Evolutionary conservation across 2,797 vertebrate genomes (phyloP), one percentile per base, ranked within the genome.

Genomic region (Sciurus carolinensis): DNA sequence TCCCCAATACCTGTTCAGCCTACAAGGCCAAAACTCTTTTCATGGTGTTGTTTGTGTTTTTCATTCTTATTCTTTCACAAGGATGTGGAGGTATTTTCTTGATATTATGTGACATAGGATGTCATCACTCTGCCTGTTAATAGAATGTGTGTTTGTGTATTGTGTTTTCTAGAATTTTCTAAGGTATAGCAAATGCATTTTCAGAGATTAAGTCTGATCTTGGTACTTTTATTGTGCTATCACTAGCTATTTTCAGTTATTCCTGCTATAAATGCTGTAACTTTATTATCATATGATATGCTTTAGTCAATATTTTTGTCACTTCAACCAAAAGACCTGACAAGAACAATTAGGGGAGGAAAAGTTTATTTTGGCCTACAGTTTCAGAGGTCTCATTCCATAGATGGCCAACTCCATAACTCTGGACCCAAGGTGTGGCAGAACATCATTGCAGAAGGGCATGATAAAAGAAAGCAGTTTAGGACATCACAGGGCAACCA

Each of bases 21-120:
- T 22, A n/a, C 44, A 85, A 93, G 13, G 20, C 72, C 75, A 96
- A 92, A 89, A 80, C 67, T 64, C 83, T 94, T 77, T 72, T 71
- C 76, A 88, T 75, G n/a, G n/a, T 87, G 33, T 85, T 62, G 75
- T 92, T 92, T 96, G 62, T 82, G 33, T 81, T 79, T 88, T 91
- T 93, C 4, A 50, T 36, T 39, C 39, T 95, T 50, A n/a, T 87
- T 87, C 62, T 92, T 97, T 93, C 39, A 80, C 42, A 93, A 87
- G 42, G 64, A 64, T 62, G 62, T 7, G 12, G 57, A 57, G 18
- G 42, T 69, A 1, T 91, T n/a, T n/a, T n/a, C n/a, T n/a, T n/a
- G n/a, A n/a, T n/a, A n/a, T n/a, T n/a, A n/a, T n/a, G n/a, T n/a
- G n/a, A n/a, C n/a, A n/a, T n/a, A n/a, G n/a, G n/a, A n/a, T n/a